A percentile compares a stretch with the other conserved stretches of the same genome.
These are phyloP conservation scores for Halcyon senegalensis DNA, from an alignment of 2,113 vertebrate species.

Conservation along the genomic window DNA sequence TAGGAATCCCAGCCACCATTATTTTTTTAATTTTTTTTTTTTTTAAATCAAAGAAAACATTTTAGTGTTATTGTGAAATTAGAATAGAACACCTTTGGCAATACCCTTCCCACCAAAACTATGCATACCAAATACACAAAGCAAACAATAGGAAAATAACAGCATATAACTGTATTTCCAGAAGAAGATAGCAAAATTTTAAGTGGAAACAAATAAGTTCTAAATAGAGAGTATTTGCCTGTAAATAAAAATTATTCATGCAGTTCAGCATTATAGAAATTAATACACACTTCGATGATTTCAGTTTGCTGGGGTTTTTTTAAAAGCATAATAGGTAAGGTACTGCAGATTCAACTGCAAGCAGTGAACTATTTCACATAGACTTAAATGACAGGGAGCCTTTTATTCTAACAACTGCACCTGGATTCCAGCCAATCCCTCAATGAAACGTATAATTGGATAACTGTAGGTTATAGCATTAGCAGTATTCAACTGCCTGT, in stretches of 20 bases:
- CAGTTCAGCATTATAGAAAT: not conserved
- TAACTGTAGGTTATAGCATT: slow-evolving; percentile 58
- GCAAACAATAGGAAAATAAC: slow-evolving; percentile 22
- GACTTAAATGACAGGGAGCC: slow-evolving; percentile 12
- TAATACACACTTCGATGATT: not conserved
- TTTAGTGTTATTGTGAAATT: not conserved
- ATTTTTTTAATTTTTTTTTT: not conserved
- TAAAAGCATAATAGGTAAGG: not conserved
- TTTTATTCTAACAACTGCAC: slow-evolving; percentile 13
- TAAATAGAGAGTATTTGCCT: not conserved
- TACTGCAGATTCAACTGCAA: not conserved
- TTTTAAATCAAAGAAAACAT: not conserved
- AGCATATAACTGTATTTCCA: not conserved
- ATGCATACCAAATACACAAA: slow-evolving; percentile 44
- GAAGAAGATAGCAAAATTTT: not conserved
- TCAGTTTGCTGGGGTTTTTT: not conserved
- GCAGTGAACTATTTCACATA: slow-evolving; percentile 14
- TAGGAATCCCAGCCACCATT: not conserved
- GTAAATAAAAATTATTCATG: not conserved
- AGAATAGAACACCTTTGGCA: slow-evolving; percentile 15
- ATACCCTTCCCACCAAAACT: slow-evolving; percentile 42
- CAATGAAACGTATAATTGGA: slow-evolving; percentile 55
- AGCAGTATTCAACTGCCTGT: not conserved
- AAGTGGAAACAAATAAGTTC: not conserved
- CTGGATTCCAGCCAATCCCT: slow-evolving; percentile 45